Evolutionary conservation across 2,888 invertebrate species (phyloP), one percentile per base, ranked within the genome.

Genomic region (Auanema freiburgensis): DNA sequence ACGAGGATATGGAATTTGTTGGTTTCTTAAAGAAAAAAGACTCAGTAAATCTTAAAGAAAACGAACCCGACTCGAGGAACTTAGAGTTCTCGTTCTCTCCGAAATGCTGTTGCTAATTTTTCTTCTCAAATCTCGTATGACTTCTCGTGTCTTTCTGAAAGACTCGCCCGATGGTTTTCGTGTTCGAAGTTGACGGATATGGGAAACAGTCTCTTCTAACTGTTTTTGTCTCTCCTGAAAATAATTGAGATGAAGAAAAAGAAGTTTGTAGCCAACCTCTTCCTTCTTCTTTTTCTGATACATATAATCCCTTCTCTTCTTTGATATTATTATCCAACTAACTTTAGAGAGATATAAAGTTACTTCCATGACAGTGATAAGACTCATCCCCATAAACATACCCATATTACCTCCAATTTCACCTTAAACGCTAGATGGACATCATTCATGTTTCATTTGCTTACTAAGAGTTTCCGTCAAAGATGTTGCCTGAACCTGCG

Each of bases 321-420:
- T 78, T 18, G 76, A 78, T 16, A 79, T 58, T 41, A 69, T 72
- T n/a, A 81, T 66, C 82, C 82, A 82, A 33, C 69, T 67, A 4
- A 80, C 61, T 67, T 82, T 82, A 18, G 69, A 68, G 43, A 82
- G 63, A 67, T 66, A 82, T n/a, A 82, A 71, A 51, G 72, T 61
- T 8, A 80, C 66, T 57, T 83, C 83, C n/a, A 72, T 69, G 40
- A 80, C 64, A 0, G 81, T 80, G 40, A 83, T 67, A n/a, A 83
- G 65, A 12, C 74, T 74, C 78, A 83, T 81, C 16, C 83, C 83
- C 61, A 83, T 60, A 59, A 80, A 83, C 66, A 83, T 68, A 10
- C 83, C 83, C 80, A 83, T 79, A 57, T 80, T 83, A 6, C 83
- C 83, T 23, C 83, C 83, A 60, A 83, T 80, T 69, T 81, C 78